Evolutionary conservation across 2,797 vertebrate genomes (phyloP).

Genomic region (Otolemur crassicaudatus): DNA sequence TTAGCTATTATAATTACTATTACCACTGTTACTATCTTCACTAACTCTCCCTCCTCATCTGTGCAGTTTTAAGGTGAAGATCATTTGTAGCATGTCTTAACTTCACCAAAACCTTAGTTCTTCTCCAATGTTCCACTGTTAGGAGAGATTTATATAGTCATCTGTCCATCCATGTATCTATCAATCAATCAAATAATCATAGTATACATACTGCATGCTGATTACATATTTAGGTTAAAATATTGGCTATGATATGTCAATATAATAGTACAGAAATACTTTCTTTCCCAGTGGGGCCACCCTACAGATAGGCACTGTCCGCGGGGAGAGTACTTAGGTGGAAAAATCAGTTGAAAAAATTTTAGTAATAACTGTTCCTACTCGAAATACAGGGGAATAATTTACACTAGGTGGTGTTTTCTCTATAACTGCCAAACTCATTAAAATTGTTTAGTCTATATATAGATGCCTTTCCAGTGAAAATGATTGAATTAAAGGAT

Average conservation of each 20-base stretch:
- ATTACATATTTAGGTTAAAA: conserved; percentile 4
- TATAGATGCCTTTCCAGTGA: conserved; percentile 66
- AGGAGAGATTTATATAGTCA: background rate
- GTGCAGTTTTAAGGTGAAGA: background rate
- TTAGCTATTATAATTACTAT: background rate
- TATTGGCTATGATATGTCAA: background rate
- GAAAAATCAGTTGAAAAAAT: background rate
- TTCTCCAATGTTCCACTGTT: background rate
- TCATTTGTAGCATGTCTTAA: background rate
- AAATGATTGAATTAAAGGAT: conserved; percentile 39
- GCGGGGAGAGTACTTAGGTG: background rate
- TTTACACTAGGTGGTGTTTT: background rate
- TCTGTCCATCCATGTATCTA: background rate
- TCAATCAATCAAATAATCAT: background rate
- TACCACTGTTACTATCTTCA: background rate
- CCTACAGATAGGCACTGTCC: background rate
- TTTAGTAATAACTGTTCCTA: background rate
- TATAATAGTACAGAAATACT: background rate
- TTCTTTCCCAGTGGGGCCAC: background rate
- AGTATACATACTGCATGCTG: background rate
- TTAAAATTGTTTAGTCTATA: conserved; percentile 62
- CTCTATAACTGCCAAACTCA: background rate
- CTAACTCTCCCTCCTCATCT: background rate
- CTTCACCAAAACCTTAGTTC: background rate
- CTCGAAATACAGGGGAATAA: background rate